Evolutionary conservation across 2,113 vertebrate genomes (phyloP).

Genomic region (Mola mola): DNA sequence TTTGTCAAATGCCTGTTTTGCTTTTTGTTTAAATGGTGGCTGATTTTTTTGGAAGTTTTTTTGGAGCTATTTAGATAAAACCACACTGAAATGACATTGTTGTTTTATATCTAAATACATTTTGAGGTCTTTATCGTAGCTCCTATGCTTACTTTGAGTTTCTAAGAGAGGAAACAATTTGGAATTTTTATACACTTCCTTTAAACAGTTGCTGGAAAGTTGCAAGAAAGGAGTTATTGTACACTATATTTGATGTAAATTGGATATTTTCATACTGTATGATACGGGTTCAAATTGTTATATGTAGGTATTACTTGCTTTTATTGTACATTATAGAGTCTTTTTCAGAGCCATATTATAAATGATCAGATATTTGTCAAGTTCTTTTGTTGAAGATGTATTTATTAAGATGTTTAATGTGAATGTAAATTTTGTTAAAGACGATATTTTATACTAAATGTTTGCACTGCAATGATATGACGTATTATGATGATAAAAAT

Average conservation of each 20-base stretch:
- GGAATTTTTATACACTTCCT: conserved; percentile 76
- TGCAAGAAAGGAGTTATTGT: conserved; percentile 55
- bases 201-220: conserved; percentile 50
- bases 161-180: conserved; percentile 55
- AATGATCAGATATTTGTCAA: conserved; percentile 83
- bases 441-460: conserved; percentile 92
- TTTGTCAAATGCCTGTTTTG: conserved; percentile 67
- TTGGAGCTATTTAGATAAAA: no score
- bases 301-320: conserved; percentile 68
- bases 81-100: conserved; percentile 33
- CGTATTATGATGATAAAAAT: conserved; percentile 65
- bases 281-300: conserved; percentile 77
- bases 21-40: conserved; percentile 30
- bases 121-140: conserved; percentile 52
- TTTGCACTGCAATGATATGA: conserved; percentile 89
- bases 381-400: conserved; percentile 87
- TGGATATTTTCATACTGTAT: conserved; percentile 81
- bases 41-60: neutral
- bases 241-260: conserved; percentile 77
- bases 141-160: conserved; percentile 51
- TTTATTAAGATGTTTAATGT: conserved; percentile 90
- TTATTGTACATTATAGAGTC: conserved; percentile 71
- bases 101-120: conserved; percentile 1
- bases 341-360: conserved; percentile 72
- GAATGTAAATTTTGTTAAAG: conserved; percentile 85